Conservation (phyloP, 2,797 vertebrate species). For the Zalophus californianus region DNA sequence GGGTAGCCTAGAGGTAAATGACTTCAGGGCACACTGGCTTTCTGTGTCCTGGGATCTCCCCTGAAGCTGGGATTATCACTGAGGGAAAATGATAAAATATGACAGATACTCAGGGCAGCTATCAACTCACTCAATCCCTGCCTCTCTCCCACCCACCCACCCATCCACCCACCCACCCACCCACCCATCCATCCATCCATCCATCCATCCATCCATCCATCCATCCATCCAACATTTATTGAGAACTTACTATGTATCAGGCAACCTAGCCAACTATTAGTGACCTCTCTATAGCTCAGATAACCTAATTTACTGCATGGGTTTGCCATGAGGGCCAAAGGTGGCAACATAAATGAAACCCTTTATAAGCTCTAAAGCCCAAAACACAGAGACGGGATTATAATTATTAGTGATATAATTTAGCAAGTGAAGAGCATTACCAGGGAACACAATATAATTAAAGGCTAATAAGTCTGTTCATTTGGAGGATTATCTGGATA, state of each 20-base stretch:
- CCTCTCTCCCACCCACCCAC: neutral
- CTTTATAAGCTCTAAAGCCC: conserved; percentile 29
- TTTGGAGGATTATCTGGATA: neutral
- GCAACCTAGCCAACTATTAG: neutral
- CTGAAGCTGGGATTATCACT: neutral
- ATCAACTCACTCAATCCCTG: neutral
- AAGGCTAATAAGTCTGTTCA: neutral
- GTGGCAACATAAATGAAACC: neutral
- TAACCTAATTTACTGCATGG: neutral
- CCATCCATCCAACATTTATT: neutral
- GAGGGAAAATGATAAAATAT: neutral
- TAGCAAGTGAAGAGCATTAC: neutral
- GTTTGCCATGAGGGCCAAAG: neutral
- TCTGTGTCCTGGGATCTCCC: neutral
- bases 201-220: neutral
- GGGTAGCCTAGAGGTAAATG: neutral
- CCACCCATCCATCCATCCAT: neutral
- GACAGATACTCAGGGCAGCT: neutral
- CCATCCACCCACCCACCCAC: neutral
- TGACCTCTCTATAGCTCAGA: neutral
- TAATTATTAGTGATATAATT: neutral
- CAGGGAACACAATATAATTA: neutral
- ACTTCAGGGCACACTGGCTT: neutral
- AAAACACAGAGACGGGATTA: neutral
- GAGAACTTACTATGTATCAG: neutral